Base-by-base conservation (phyloP, 2,888 invertebrate genomes). In the Agrotis clavis region DNA sequence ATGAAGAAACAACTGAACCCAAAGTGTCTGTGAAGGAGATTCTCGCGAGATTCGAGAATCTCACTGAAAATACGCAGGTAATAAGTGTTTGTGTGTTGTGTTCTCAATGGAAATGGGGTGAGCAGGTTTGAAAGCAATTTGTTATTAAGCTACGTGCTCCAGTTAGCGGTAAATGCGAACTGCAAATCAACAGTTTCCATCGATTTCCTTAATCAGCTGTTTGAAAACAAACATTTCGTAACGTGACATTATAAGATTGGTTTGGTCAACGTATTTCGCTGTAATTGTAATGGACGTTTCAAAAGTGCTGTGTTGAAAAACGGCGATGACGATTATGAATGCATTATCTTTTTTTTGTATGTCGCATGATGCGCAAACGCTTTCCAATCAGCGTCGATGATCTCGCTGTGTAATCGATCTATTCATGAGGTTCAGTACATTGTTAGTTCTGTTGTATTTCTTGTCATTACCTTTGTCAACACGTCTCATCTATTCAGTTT, bases 1-100 rank as follows among this genome's bases (percentile, higher is more conserved):
- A 98, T 73, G 98, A 98, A 92, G 98, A 98, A 88, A 97, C 97
- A 50, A 96, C 95, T 60, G 98, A 98, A 90, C 97, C 97, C n/a
- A 98, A 98, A 95, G 97, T 98, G 88, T 98, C 98, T 80, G 98
- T 98, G 81, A 97, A 98, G 90, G 98, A 98, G 90, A 98, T 98
- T 85, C 96, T 98, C 86, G 98, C 98, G 68, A 96, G 98, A 81
- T 98, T 98, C 93, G 98, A 98, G 93, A 97, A 97, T 89, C 96
- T 98, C 84, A 97, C 93, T 76, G 95, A 96, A 86, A 96, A 96
- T 79, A 86, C 82, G 71, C 90, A 90, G 90, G 90, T 90, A 90
- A 90, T 80, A 69, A 84, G 86, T 87, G 87, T 80, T 79, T 81
- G 74, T 81, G 85, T 79, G 79, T 79, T 64, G 86, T 86, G 86